Evolutionary conservation across 2,797 vertebrate species (phyloP), one percentile per base, ranked within the genome.

Genomic region (Coluber constrictor): DNA sequence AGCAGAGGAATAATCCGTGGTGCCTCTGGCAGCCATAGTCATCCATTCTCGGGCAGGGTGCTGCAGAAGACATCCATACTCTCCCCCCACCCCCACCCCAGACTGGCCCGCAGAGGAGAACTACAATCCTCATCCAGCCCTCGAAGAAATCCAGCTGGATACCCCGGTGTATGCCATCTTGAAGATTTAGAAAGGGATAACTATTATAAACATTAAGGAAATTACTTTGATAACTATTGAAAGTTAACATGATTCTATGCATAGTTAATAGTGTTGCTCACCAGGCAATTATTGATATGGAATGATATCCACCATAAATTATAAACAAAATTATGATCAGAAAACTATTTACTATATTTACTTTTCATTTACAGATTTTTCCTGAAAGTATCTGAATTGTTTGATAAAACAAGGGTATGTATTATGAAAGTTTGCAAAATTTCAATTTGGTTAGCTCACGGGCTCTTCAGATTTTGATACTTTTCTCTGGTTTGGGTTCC

Each of bases 351-450:
- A 70, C 55, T 27, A n/a, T 95, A 89, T 95, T 60, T 94, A 87
- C 15, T 91, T 96, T 97, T 96, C 87, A 83, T 94, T 97, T 94
- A 20, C 93, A 99, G 99, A 97, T 99, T 99, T 98, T 99, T 99
- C 97, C 97, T 99, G 95, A 99, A 99, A 97, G 99, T 99, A 94
- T 99, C 99, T 0, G 99, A 99, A 96, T 98, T 99, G 94, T 99
- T 99, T 97, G 99, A 99, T 97, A 99, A 99, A 97, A 99, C 99
- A 29, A 98, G 99, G 98, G 99, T 99, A 98, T 89, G 98, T 98
- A 97, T 90, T 92, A 23, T 90, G 74, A 93, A 94, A 92, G 51
- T 87, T 79, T 56, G 8, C 70, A 90, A 86, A 12, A 56, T 29
- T 86, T 88, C 9, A 87, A 54, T 37, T 88, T 60, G 10, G 15